A percentile compares a stretch with the other conserved stretches of the same genome.
These are phyloP conservation scores for Stramonita haemastoma DNA, from an alignment of 2,888 invertebrate genomes.

Conservation along the genomic window DNA sequence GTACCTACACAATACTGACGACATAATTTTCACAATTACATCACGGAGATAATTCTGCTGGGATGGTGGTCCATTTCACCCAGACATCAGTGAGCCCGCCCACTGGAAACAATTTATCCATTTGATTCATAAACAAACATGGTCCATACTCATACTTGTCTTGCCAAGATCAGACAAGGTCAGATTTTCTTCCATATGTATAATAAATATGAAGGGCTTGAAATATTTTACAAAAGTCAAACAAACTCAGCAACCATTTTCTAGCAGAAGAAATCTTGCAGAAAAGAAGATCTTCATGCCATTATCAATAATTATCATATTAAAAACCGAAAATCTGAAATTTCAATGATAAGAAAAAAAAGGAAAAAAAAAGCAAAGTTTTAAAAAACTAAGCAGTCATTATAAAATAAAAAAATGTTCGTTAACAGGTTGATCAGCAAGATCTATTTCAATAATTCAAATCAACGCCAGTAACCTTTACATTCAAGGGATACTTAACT, in stretches of 20 bases:
- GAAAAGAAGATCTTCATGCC: neutral
- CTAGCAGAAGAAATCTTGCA: constrained; percentile 8
- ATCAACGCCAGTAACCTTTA: too few species aligned
- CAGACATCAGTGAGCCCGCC: constrained; percentile 36
- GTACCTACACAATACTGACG: constrained; percentile 34
- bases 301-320: neutral
- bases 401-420: too few species aligned
- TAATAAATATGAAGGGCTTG: neutral
- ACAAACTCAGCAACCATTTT: neutral
- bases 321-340: neutral
- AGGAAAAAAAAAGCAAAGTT: too few species aligned
- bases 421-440: too few species aligned
- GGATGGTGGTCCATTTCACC: neutral
- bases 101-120: constrained; percentile 24
- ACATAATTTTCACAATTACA: constrained; percentile 30
- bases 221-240: neutral
- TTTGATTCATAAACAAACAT: neutral
- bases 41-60: constrained; percentile 22
- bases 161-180: neutral
- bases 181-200: neutral
- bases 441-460: too few species aligned
- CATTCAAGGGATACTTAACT: too few species aligned
- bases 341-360: too few species aligned
- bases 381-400: too few species aligned
- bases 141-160: constrained; percentile 4